These are phyloP conservation scores for Drosophila cracens DNA, from an alignment of 2,888 invertebrate species.

Conservation along the genomic window DNA sequence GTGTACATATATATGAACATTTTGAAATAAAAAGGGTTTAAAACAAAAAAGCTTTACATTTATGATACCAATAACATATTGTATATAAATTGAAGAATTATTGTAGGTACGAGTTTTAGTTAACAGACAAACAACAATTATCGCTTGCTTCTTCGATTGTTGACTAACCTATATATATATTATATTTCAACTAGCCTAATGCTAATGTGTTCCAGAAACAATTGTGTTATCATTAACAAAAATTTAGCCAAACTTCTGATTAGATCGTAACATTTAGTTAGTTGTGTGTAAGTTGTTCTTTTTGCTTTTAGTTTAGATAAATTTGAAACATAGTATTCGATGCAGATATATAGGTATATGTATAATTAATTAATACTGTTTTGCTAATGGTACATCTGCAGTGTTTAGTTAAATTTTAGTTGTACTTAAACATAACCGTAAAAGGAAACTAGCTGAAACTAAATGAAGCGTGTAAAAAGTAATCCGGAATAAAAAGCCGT, in stretches of 20 bases:
- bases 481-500: constrained; percentile 17
- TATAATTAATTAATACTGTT: constrained; percentile 21
- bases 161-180: constrained; percentile 25
- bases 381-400: constrained; percentile 47
- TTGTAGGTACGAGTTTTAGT: constrained; percentile 18
- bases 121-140: constrained; percentile 22
- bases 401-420: constrained; percentile 72
- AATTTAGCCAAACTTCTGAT: constrained; percentile 70
- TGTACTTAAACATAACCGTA: constrained; percentile 35
- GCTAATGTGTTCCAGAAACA: constrained; percentile 73
- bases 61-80: constrained; percentile 31
- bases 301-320: constrained; percentile 64
- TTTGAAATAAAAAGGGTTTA: constrained; percentile 53
- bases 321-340: constrained; percentile 31
- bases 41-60: constrained; percentile 67
- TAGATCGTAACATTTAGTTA: constrained; percentile 50
- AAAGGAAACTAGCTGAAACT: constrained; percentile 24
- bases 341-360: constrained; percentile 9
- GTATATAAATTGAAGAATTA: constrained; percentile 40
- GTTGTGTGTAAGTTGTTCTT: constrained; percentile 30
- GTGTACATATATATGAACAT: constrained; percentile 8
- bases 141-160: constrained; percentile 31
- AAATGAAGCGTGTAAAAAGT: constrained; percentile 45
- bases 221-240: constrained; percentile 62
- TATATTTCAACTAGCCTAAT: constrained; percentile 53